These are phyloP conservation scores for Agriopis marginaria DNA, from an alignment of 2,888 invertebrate species.

Conservation along the genomic window DNA sequence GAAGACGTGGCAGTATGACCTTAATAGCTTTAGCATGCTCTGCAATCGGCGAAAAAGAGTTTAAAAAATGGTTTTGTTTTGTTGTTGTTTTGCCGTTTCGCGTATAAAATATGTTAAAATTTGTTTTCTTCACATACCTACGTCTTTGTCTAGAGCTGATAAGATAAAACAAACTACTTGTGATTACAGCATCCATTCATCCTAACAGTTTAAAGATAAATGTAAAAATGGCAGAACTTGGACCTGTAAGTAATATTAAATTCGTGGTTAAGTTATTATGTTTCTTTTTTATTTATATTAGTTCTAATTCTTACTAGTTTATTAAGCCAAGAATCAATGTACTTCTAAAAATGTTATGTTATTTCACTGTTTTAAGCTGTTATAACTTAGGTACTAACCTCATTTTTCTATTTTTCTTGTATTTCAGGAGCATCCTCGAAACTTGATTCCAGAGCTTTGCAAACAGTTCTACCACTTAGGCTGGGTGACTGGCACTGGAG, in stretches of 20 bases:
- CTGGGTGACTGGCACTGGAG: constrained; percentile 99
- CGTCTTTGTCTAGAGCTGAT: background rate
- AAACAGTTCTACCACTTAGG: constrained; percentile 96
- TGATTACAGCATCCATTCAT: constrained; percentile 2
- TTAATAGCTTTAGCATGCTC: no score
- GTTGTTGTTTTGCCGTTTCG: no score
- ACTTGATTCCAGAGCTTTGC: constrained; percentile 95
- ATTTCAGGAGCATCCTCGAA: constrained; percentile 90
- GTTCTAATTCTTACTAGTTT: background rate
- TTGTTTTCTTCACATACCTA: no score
- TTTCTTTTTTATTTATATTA: background rate
- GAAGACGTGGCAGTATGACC: no score
- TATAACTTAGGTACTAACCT: background rate
- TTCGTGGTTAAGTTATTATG: no score
- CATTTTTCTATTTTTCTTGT: background rate
- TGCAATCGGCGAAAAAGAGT: no score
- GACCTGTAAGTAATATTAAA: constrained; percentile 12
- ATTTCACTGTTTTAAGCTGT: background rate
- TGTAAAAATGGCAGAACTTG: constrained; percentile 12
- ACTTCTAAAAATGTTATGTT: background rate
- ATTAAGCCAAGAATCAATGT: no score
- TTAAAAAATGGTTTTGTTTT: background rate
- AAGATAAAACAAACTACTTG: constrained; percentile 6
- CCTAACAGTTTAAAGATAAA: background rate
- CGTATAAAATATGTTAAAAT: background rate